Evolutionary conservation across 2,113 vertebrate genomes (phyloP), one percentile per base, ranked within the genome.

Genomic region (Phylloscopus trochilus): DNA sequence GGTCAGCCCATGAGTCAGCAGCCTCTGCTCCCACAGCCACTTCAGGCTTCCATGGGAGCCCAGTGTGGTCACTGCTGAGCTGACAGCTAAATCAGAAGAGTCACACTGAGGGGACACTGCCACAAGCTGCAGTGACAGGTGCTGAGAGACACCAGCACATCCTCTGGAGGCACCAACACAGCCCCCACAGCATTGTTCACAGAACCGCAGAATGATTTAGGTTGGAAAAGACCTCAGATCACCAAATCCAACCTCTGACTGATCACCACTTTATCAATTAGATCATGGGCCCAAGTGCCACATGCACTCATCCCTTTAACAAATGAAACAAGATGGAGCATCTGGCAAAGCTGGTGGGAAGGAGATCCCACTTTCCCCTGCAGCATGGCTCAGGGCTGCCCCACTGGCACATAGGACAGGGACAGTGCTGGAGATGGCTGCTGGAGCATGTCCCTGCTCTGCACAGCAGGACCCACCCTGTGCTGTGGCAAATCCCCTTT

Each of bases 291-390:
- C 17, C 59, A 64, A 43, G 43, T 37, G 76, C 59, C 68, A 44
- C 8, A 20, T 52, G 23, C 37, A n/a, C 6, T 33, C 31, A 44
- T 73, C 11, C 28, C 44, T 33, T 51, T 37, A 59, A 37, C 37
- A 74, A 52, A 59, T 24, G 19, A 39, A 66, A 37, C 23, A 10
- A 44, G 52, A 26, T 0, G 0, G 58, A 70, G 30, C 41, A 70
- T 13, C 31, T 7, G 9, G 37, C 41, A 60, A 23, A 35, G 53
- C 37, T 9, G 14, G 31, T 15, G 5, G n/a, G 64, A 35, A 46
- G 52, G 43, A 68, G 35, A 49, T 15, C 3, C 33, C 3, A 1
- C 9, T 5, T 31, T 23, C 21, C 22, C 11, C 16, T 0, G 0
- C 2, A 7, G 75, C 26, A 17, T 0, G 0, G 52, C 11, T 18